Conservation (phyloP, 2,888 invertebrate species). For the Melieria omissa region DNA sequence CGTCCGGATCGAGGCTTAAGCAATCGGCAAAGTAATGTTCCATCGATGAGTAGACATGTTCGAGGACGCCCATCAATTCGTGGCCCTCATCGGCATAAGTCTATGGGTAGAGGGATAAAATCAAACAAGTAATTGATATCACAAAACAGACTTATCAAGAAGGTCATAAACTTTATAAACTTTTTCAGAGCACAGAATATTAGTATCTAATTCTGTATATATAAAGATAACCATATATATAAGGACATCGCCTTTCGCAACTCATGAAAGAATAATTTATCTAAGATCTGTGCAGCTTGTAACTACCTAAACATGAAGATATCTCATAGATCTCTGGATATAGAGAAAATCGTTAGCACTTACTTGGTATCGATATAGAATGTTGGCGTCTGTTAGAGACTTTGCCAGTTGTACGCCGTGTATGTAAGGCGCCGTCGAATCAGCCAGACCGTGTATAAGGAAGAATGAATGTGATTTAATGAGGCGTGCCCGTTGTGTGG, state of each 20-base stretch:
- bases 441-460: slow-evolving; percentile 92
- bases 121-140: neutral
- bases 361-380: slow-evolving; percentile 94
- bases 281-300: no score
- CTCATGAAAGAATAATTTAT: no score
- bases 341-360: slow-evolving; percentile 34
- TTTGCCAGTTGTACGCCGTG: slow-evolving; percentile 91
- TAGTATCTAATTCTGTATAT: no score
- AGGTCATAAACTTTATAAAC: no score
- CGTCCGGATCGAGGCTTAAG: slow-evolving; percentile 86
- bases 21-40: slow-evolving; percentile 92
- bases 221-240: no score
- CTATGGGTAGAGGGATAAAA: slow-evolving; percentile 68
- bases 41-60: slow-evolving; percentile 93
- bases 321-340: no score
- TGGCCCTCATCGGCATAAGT: slow-evolving; percentile 94
- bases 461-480: slow-evolving; percentile 90
- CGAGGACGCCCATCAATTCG: slow-evolving; percentile 83
- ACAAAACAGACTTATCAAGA: no score
- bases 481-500: slow-evolving; percentile 87
- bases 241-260: no score
- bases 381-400: slow-evolving; percentile 86
- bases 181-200: no score
- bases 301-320: no score
- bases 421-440: slow-evolving; percentile 92